Conservation (phyloP, 2,113 vertebrate species). For the Mobula birostris region DNA sequence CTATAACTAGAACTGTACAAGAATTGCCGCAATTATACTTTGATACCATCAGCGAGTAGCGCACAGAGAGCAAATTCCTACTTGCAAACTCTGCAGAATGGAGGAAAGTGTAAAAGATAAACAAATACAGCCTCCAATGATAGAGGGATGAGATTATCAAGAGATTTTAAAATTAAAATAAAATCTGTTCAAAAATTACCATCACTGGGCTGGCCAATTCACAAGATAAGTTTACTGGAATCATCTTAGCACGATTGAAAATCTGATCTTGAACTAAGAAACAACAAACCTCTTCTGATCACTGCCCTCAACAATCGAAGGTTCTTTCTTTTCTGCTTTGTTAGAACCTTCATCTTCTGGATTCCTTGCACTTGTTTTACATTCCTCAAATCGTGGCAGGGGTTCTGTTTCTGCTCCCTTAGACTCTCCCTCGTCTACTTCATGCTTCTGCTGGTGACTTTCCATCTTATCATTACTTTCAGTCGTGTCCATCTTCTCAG, state of each 20-base stretch:
- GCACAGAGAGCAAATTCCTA: conserved; percentile 10
- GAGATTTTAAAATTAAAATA: conserved; percentile 28
- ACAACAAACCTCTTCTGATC: conserved; percentile 99
- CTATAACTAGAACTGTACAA: background rate
- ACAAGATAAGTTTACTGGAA: conserved; percentile 31
- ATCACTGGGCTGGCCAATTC: background rate
- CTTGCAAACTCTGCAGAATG: conserved; percentile 25
- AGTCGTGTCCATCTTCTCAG: conserved; percentile 68
- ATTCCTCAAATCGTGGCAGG: conserved; percentile 60
- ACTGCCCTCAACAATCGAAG: conserved; percentile 92
- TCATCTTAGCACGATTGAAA: conserved; percentile 57
- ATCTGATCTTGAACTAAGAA: conserved; percentile 96
- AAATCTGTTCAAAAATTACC: conserved; percentile 21
- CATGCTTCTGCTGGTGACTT: conserved; percentile 67
- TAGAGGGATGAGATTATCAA: background rate
- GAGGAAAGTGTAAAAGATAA: conserved; percentile 28
- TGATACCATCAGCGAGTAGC: background rate
- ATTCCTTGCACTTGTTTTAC: conserved; percentile 75
- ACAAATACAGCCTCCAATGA: conserved; percentile 2
- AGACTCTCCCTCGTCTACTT: conserved; percentile 47
- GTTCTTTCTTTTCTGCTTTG: conserved; percentile 82
- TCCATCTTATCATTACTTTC: conserved; percentile 66
- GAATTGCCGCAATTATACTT: conserved; percentile 5
- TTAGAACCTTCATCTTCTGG: conserved; percentile 68
- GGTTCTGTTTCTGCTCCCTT: conserved; percentile 57